Evolutionary conservation across 2,113 vertebrate genomes (phyloP).

Genomic region (Platycercus adscitus): DNA sequence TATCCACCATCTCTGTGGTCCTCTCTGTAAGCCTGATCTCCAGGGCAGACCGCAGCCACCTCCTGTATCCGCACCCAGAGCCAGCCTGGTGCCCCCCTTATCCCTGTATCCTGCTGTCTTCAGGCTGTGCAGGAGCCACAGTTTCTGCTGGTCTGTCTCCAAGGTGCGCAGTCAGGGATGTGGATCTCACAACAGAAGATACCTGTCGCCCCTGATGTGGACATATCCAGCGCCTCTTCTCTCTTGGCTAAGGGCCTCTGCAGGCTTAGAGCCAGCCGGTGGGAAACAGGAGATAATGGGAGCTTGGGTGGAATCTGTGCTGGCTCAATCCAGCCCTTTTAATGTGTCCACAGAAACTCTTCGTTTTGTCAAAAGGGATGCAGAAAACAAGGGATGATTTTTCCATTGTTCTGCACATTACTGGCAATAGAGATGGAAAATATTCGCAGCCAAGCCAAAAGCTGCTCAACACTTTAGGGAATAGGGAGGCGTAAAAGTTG

Average conservation of each 20-base stretch:
- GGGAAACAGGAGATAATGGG: conserved; percentile 22
- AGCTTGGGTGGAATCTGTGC: not conserved
- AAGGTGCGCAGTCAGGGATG: not conserved
- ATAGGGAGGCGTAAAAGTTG: not conserved
- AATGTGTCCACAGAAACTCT: not conserved
- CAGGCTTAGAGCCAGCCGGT: not conserved
- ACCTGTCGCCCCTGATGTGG: not conserved
- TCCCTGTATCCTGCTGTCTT: not conserved
- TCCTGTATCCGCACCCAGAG: not conserved
- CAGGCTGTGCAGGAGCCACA: not conserved
- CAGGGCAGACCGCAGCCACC: not conserved
- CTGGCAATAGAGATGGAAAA: conserved; percentile 38
- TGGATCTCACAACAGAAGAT: not conserved
- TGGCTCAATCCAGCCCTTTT: not conserved
- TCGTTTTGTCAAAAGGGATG: not conserved
- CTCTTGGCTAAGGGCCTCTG: not conserved
- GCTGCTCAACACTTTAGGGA: not conserved
- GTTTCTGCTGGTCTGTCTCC: not conserved
- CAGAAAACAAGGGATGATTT: conserved; percentile 13
- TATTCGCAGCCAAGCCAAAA: not conserved
- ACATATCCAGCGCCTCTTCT: not conserved
- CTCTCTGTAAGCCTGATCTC: not conserved
- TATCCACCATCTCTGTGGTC: not conserved
- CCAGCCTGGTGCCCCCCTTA: not conserved
- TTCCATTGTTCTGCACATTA: not conserved